These are phyloP conservation scores for Pegoplata infirma DNA, from an alignment of 2,888 invertebrate genomes.

Conservation along the genomic window DNA sequence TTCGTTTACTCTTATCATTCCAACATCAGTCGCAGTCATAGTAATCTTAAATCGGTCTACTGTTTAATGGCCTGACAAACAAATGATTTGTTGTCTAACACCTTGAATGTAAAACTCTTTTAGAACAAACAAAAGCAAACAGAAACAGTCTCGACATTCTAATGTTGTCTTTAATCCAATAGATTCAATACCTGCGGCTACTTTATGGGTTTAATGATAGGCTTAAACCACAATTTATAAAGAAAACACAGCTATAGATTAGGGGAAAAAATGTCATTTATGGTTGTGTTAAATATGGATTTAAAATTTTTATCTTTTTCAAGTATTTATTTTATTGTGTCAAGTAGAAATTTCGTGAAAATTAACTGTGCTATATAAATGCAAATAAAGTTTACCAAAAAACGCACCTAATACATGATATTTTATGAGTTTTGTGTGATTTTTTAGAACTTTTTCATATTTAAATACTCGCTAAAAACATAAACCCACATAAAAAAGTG, in stretches of 20 bases:
- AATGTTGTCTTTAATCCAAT: background rate
- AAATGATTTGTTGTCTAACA: slow-evolving; percentile 24
- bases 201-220: background rate
- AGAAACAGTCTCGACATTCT: background rate
- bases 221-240: background rate
- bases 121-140: background rate
- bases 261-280: slow-evolving; percentile 8
- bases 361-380: too few relatives aligned
- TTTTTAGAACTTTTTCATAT: too few relatives aligned
- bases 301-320: too few relatives aligned
- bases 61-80: slow-evolving; percentile 8
- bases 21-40: slow-evolving; percentile 5
- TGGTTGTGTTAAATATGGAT: too few relatives aligned
- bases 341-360: too few relatives aligned
- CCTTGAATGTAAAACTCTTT: background rate
- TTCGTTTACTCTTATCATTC: background rate
- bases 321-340: too few relatives aligned
- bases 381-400: too few relatives aligned
- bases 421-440: too few relatives aligned
- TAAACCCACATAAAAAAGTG: too few relatives aligned
- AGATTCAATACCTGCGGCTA: slow-evolving; percentile 5
- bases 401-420: too few relatives aligned
- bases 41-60: slow-evolving; percentile 3
- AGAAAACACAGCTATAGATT: background rate
- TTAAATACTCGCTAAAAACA: too few relatives aligned